Evolutionary conservation across 2,113 vertebrate species (phyloP).

Genomic region (Festucalex cinctus): DNA sequence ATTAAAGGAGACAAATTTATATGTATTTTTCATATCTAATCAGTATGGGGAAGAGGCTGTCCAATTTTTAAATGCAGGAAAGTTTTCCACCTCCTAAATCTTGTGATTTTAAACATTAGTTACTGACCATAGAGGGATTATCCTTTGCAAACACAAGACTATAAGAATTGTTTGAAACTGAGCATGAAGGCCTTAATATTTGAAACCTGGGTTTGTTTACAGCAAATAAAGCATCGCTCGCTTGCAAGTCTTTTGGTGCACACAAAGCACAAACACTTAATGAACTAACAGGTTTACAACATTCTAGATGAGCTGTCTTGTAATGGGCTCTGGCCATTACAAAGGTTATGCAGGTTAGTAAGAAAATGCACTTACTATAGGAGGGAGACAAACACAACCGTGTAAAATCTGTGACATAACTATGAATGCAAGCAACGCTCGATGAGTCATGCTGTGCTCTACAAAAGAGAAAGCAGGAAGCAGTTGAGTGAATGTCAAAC

Average conservation of each 20-base stretch:
- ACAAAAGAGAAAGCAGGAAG: constrained; percentile 25
- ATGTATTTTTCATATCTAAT: too few species aligned
- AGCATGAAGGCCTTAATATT: background rate
- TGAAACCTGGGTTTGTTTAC: constrained; percentile 3
- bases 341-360: constrained; percentile 8
- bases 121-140: too few species aligned
- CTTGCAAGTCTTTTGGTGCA: constrained; percentile 6
- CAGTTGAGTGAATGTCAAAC: constrained; percentile 19
- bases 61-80: background rate
- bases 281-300: constrained; percentile 65
- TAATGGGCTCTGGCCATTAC: constrained; percentile 51
- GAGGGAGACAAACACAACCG: background rate
- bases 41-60: too few species aligned
- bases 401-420: background rate
- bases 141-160: too few species aligned
- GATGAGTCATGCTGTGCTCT: constrained; percentile 25
- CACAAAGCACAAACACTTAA: constrained; percentile 31
- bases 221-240: background rate
- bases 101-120: too few species aligned
- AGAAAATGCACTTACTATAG: constrained; percentile 2
- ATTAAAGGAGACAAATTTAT: too few species aligned
- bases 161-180: too few species aligned
- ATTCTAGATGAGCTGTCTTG: constrained; percentile 61
- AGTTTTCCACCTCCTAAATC: too few species aligned
- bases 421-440: background rate